These are phyloP conservation scores for Conchocele bisecta DNA, from an alignment of 2,888 invertebrate genomes.

Conservation along the genomic window DNA sequence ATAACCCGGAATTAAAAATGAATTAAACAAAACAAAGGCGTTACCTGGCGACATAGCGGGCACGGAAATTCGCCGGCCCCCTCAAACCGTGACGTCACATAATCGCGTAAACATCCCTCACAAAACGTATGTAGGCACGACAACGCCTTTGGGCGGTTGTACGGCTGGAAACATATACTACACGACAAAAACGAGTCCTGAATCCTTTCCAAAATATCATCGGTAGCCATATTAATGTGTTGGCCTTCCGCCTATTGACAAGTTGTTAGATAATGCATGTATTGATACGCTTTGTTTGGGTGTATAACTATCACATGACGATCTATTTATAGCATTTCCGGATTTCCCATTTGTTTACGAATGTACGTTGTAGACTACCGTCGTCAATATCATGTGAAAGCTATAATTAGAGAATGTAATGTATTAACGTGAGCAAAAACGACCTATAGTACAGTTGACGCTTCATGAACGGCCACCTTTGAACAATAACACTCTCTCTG, in stretches of 20 bases:
- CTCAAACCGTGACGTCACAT: slow-evolving; percentile 63
- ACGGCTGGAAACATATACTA: slow-evolving; percentile 67
- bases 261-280: neutral
- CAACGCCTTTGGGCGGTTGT: slow-evolving; percentile 68
- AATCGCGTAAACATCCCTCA: slow-evolving; percentile 69
- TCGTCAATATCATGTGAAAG: slow-evolving; percentile 15
- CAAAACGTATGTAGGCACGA: slow-evolving; percentile 76
- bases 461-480: no score
- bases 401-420: slow-evolving; percentile 11
- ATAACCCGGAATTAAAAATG: no score
- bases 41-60: slow-evolving; percentile 70
- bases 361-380: no score
- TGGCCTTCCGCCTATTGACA: neutral
- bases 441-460: no score
- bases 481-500: no score
- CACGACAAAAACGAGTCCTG: slow-evolving; percentile 63
- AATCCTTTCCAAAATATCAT: slow-evolving; percentile 50
- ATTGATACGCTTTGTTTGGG: neutral
- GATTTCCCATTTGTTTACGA: no score
- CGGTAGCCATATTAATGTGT: slow-evolving; percentile 32
- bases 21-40: no score
- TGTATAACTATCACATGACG: neutral
- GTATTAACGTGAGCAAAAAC: no score
- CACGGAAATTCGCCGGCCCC: slow-evolving; percentile 66
- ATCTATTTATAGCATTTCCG: no score